These are phyloP conservation scores for Zaprionus ghesquierei DNA, from an alignment of 1,140 invertebrate species.

Conservation along the genomic window DNA sequence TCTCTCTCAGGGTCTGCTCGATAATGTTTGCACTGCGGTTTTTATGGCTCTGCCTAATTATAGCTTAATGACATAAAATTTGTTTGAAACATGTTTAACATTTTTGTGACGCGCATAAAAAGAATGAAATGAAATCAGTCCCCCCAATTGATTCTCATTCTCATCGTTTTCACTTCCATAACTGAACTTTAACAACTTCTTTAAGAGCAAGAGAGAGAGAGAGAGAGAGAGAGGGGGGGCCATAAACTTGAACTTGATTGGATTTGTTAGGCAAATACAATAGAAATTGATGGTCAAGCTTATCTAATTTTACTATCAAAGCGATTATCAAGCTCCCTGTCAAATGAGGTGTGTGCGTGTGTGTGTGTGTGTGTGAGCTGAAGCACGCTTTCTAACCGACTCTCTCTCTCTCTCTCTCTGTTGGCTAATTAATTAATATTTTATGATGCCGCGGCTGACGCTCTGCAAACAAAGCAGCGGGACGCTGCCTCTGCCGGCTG, in stretches of 20 bases:
- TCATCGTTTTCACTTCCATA: constrained; percentile 68
- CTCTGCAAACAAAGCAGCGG: constrained; percentile 76
- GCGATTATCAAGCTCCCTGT: constrained; percentile 48
- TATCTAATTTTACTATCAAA: constrained; percentile 68
- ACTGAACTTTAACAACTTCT: constrained; percentile 74
- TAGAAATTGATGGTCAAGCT: constrained; percentile 71
- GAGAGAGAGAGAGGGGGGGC: not conserved
- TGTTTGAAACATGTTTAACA: constrained; percentile 51
- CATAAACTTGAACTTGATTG: constrained; percentile 79
- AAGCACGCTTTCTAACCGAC: constrained; percentile 68
- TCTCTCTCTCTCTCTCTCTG: no score
- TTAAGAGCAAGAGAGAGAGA: constrained; percentile 45
- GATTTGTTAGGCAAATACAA: constrained; percentile 69
- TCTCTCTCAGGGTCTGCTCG: not conserved
- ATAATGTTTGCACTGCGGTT: constrained; percentile 3
- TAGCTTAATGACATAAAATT: constrained; percentile 23
- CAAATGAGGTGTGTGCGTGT: constrained; percentile 1
- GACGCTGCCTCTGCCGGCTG: constrained; percentile 29
- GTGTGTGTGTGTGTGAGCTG: constrained; percentile 22
- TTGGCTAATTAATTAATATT: constrained; percentile 81
- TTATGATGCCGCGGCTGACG: constrained; percentile 69
- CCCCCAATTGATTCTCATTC: constrained; percentile 51
- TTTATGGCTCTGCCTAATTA: constrained; percentile 18
- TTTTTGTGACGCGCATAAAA: constrained; percentile 44
- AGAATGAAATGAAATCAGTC: constrained; percentile 61